Base-by-base conservation (phyloP, 2,113 vertebrate species). In the Elephantulus edwardii region DNA sequence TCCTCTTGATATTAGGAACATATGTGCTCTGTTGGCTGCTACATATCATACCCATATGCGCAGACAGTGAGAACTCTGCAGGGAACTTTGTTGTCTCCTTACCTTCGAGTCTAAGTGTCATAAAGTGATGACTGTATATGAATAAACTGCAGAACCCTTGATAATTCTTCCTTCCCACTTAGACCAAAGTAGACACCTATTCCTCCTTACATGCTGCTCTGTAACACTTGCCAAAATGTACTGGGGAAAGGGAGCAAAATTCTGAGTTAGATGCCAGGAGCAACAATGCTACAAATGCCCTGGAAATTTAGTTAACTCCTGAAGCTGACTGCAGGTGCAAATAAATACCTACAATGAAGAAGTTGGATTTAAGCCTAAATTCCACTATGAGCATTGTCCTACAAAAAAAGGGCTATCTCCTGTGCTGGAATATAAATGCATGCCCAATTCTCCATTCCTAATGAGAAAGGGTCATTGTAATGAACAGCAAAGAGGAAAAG, bases 1-100 rank as follows among this genome's bases (percentile, higher is more conserved):
- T 64, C 16, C 88, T 89, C 91, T 94, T 86, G 85, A 60, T 85
- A 88, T 96, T 94, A 96, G 88, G 87, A 97, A 94, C 96, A 97
- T 97, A 96, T 97, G 97, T 90, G 93, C 92, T 71, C 79, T 82
- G 83, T 94, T 97, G 96, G 96, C 96, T 97, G 94, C 91, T 97
- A 93, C 94, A 89, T 94, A 88, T 96, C 91, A 88, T 83, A 82
- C 81, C 94, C 96, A 97, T 98, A 96, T 97, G 97, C 95, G 97
- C 93, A 93, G 93, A 95, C 40, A 54, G 86, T 91, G 91, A 88
- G 86, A 92, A 96, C 89, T 95, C 93, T 95, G 85, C 79, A 77
- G 91, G 93, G 88, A 95, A 95, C 94, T 77, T 92, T 90, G 89
- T 94, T 91, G 91, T 58, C 89, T 86, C 74, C 60, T 60, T 96